Evolutionary conservation across 2,797 vertebrate genomes (phyloP), one percentile per base, ranked within the genome.

Genomic region (Scleropages formosus): DNA sequence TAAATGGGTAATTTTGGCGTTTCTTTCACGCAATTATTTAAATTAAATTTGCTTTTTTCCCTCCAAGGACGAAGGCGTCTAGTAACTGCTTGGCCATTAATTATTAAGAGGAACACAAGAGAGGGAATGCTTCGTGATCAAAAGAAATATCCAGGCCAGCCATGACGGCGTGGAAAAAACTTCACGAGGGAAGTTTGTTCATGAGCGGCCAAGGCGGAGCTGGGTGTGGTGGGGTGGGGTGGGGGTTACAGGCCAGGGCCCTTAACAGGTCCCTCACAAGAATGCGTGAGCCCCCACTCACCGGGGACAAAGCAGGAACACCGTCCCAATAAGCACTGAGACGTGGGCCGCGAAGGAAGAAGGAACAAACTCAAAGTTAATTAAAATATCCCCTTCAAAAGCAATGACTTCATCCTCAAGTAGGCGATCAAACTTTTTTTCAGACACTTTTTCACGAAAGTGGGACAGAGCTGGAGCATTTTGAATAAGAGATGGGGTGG

Each of bases 21-120:
- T 87, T 88, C 67, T 86, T 85, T 79, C 78, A 82, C 80, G 83
- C 80, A 85, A 87, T 88, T 88, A 88, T 79, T 78, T 82, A 78
- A 84, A 83, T 83, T 73, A 87, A 82, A 77, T 75, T 72, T 53
- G 73, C 51, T 51, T 58, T 72, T 53, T 77, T 27, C 60, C 47
- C 63, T 67, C 70, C 66, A 77, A 59, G 64, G 74, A 82, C 81
- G 49, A 80, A 85, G 79, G 85, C 80, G 81, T 85, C 82, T 80
- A 51, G 78, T 75, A 79, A 84, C 80, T 83, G 70, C 73, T 75
- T 81, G 53, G 8, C 27, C 7, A 78, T 90, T 73, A 88, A 90
- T 87, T 84, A 90, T 90, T 88, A 81, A 90, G 82, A 15, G 59
- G 64, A 78, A 63, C 53, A 56, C 51, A 27, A 74, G 72, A 74